Percentiles rank a stretch among this genome's conserved stretches.
Evolutionary conservation across 2,113 vertebrate genomes (phyloP).

Genomic region (Phaethon lepturus): DNA sequence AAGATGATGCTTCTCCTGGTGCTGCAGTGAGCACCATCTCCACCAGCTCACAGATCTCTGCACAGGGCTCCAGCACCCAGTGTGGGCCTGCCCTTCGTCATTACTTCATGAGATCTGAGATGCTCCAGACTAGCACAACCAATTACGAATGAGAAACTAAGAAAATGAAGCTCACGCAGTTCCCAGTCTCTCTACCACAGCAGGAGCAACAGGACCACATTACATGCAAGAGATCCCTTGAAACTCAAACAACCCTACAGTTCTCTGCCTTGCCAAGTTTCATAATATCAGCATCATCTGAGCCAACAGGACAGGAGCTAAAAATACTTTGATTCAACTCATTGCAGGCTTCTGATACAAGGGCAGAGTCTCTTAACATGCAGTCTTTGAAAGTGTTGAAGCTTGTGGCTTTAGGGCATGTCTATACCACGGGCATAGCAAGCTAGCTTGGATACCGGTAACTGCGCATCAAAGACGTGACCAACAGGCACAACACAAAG

Average conservation of each 20-base stretch:
- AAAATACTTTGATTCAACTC: not conserved
- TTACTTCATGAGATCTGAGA: not conserved
- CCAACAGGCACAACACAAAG: not conserved
- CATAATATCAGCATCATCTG: not conserved
- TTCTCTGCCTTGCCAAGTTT: slow-evolving; percentile 15
- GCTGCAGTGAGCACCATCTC: not conserved
- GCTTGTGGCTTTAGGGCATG: not conserved
- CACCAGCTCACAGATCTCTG: not conserved
- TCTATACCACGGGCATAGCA: rapidly evolving
- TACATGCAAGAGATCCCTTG: not conserved
- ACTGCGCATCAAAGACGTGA: not conserved
- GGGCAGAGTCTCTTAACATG: not conserved
- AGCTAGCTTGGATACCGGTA: not conserved
- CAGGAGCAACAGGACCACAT: not conserved
- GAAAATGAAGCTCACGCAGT: rapidly evolving
- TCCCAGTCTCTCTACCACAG: not conserved
- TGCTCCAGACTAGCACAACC: not conserved
- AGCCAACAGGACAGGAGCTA: slow-evolving; percentile 35
- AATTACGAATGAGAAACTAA: not conserved
- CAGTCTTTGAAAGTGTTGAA: not conserved
- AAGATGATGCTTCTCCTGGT: not conserved
- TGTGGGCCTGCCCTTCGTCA: rapidly evolving
- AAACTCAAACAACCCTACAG: not conserved
- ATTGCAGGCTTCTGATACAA: not conserved
- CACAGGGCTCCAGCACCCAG: not conserved